Percentiles rank a stretch among this genome's conserved stretches.
phyloP scores from a whole-genome alignment of 2,113 vertebrate genomes.

The Lepus europaeus region DNA sequence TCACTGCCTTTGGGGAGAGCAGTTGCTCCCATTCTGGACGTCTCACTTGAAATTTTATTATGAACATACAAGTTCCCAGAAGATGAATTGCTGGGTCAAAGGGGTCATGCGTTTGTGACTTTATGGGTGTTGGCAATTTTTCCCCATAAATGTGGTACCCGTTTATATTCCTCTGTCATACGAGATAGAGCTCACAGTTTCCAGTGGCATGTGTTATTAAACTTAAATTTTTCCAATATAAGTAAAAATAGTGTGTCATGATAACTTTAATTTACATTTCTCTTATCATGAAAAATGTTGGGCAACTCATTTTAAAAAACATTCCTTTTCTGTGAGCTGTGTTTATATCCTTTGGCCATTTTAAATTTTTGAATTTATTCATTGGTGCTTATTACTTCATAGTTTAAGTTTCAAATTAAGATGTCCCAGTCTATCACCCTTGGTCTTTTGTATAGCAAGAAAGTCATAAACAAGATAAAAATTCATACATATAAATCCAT shows the following conservation, averaged over 20 bases:
- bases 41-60: neutral
- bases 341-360: neutral
- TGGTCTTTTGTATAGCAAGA: neutral
- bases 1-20: neutral
- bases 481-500: too few relatives aligned
- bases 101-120: neutral
- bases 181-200: neutral
- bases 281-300: neutral
- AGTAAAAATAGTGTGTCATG: neutral
- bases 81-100: neutral
- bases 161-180: neutral
- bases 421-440: neutral
- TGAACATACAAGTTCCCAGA: neutral
- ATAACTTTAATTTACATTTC: neutral
- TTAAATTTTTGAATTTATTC: neutral
- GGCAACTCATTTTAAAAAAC: neutral
- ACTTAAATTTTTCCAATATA: neutral
- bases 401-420: neutral
- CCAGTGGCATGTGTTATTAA: neutral
- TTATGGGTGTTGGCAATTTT: neutral
- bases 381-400: neutral
- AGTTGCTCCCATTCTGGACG: neutral
- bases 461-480: too few relatives aligned
- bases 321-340: conserved; percentile 22
- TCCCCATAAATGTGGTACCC: neutral